phyloP scores from a whole-genome alignment of 2,113 vertebrate species.

The Lepus europaeus region DNA sequence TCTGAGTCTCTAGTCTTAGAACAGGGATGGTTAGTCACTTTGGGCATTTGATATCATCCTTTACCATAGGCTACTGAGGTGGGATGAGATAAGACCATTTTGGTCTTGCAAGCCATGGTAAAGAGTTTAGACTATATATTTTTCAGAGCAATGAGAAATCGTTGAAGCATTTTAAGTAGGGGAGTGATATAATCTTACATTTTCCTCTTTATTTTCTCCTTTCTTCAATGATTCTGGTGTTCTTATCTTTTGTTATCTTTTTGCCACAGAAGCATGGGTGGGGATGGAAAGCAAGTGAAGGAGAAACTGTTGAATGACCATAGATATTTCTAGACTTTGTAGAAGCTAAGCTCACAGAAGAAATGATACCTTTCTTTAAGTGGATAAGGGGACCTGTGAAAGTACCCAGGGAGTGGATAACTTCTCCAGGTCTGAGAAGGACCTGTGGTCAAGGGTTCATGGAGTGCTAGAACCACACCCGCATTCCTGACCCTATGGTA shows the following conservation, averaged over 20 bases:
- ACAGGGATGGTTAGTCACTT: neutral
- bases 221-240: neutral
- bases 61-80: neutral
- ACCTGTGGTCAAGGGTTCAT: too few species aligned
- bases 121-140: too few species aligned
- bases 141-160: neutral
- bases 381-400: neutral
- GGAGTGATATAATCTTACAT: neutral
- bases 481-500: neutral
- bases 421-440: neutral
- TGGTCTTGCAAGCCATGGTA: neutral
- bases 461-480: neutral
- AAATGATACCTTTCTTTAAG: neutral
- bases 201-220: neutral
- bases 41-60: neutral
- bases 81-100: neutral
- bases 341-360: neutral
- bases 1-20: neutral
- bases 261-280: neutral
- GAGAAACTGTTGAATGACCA: neutral
- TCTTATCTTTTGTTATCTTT: neutral
- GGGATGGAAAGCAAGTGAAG: neutral
- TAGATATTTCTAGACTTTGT: neutral
- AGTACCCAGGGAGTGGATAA: neutral
- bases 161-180: neutral